phyloP scores from a whole-genome alignment of 1,140 invertebrate genomes.

The Trissolcus basalis region DNA sequence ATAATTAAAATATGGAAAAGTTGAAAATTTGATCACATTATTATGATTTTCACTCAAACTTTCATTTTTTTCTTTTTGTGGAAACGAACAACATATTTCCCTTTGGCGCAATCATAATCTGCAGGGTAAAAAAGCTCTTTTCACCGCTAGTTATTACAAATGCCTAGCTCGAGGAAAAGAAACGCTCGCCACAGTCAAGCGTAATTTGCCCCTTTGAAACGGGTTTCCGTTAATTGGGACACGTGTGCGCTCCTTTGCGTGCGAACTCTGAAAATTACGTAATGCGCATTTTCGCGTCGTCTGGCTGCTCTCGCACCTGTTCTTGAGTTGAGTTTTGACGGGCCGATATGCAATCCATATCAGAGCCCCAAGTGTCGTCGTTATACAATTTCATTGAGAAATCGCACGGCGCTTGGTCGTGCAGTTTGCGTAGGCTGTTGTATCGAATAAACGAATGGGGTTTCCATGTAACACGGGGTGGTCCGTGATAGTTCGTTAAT shows the following conservation, averaged over 20 bases:
- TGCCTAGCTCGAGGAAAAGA: slow-evolving; percentile 12
- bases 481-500: slow-evolving; percentile 50
- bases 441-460: slow-evolving; percentile 44
- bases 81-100: too few relatives aligned
- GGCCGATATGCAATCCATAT: neutral
- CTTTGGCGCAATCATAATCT: slow-evolving; percentile 35
- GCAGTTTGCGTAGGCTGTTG: slow-evolving; percentile 27
- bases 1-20: too few relatives aligned
- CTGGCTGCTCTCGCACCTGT: slow-evolving; percentile 28
- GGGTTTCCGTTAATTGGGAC: slow-evolving; percentile 48
- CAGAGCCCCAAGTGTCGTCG: slow-evolving; percentile 8
- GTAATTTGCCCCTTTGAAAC: slow-evolving; percentile 24
- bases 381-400: slow-evolving; percentile 31
- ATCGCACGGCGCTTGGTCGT: neutral
- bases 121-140: slow-evolving; percentile 2
- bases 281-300: slow-evolving; percentile 8
- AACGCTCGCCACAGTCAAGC: slow-evolving; percentile 6
- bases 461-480: slow-evolving; percentile 48
- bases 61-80: too few relatives aligned
- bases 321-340: slow-evolving; percentile 9
- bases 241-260: slow-evolving; percentile 30
- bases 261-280: slow-evolving; percentile 35
- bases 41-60: too few relatives aligned
- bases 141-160: slow-evolving; percentile 19
- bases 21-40: too few relatives aligned